A percentile compares a stretch with the other conserved stretches of the same genome.
These are phyloP conservation scores for Agraylea sexmaculata DNA, from an alignment of 1,140 invertebrate genomes.

Conservation along the genomic window DNA sequence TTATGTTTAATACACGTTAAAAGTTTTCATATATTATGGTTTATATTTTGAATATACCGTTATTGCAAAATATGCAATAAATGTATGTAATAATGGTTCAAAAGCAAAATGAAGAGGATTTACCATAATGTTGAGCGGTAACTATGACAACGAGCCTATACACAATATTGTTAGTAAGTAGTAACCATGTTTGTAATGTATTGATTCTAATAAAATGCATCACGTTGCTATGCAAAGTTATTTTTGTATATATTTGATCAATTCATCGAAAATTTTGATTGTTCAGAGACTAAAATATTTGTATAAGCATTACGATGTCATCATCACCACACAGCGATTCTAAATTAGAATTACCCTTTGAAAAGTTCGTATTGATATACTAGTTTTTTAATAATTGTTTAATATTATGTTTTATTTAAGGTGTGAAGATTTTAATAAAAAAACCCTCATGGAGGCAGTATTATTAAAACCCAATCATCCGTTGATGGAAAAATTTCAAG, in stretches of 20 bases:
- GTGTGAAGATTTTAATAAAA: slow-evolving; percentile 7
- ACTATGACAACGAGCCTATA: too few species aligned
- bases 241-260: too few species aligned
- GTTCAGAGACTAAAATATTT: not conserved
- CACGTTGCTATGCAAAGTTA: too few species aligned
- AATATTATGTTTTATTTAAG: not conserved
- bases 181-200: too few species aligned
- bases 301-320: too few species aligned
- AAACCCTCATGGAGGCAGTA: slow-evolving; percentile 27
- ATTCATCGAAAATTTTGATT: too few species aligned
- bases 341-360: not conserved
- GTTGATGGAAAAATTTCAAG: slow-evolving; percentile 37
- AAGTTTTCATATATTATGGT: not conserved
- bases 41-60: not conserved
- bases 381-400: not conserved
- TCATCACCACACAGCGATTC: too few species aligned
- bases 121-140: not conserved
- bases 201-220: too few species aligned
- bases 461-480: slow-evolving; percentile 36
- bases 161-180: too few species aligned
- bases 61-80: not conserved
- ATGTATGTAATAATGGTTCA: not conserved
- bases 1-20: slow-evolving; percentile 1
- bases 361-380: not conserved
- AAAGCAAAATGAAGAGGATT: not conserved